Conservation (phyloP, 2,113 vertebrate genomes). For the Pluvianellus socialis region DNA sequence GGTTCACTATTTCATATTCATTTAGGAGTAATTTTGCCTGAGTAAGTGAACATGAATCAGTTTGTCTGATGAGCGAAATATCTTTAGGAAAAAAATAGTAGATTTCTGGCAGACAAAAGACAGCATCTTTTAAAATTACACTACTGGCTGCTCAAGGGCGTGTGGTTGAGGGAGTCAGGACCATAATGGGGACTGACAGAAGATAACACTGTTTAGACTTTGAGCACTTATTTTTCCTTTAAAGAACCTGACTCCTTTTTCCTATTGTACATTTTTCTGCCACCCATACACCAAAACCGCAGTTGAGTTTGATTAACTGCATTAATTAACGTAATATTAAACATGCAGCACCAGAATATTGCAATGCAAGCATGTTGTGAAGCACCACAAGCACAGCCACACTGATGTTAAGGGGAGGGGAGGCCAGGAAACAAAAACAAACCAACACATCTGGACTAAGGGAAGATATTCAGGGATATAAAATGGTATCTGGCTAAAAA, state of each 20-base stretch:
- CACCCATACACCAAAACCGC: background rate
- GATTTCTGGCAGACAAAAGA: background rate
- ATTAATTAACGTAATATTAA: background rate
- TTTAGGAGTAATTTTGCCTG: background rate
- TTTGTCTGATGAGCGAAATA: background rate
- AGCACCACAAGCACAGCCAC: background rate
- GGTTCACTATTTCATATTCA: background rate
- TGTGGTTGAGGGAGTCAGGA: background rate
- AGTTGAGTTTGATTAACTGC: background rate
- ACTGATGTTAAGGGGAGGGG: background rate
- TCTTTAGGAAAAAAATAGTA: background rate
- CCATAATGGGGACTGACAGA: background rate
- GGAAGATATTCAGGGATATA: background rate
- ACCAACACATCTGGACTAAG: background rate
- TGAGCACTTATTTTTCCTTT: background rate
- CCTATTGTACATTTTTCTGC: background rate
- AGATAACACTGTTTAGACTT: background rate
- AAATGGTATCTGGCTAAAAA: background rate
- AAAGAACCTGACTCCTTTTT: background rate
- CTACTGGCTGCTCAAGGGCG: background rate
- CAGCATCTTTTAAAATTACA: background rate
- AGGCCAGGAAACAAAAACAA: no score
- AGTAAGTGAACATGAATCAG: conserved; percentile 9
- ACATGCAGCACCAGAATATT: background rate
- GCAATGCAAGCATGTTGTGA: background rate